Conservation (phyloP, 2,113 vertebrate species). For the Entosphenus tridentatus region DNA sequence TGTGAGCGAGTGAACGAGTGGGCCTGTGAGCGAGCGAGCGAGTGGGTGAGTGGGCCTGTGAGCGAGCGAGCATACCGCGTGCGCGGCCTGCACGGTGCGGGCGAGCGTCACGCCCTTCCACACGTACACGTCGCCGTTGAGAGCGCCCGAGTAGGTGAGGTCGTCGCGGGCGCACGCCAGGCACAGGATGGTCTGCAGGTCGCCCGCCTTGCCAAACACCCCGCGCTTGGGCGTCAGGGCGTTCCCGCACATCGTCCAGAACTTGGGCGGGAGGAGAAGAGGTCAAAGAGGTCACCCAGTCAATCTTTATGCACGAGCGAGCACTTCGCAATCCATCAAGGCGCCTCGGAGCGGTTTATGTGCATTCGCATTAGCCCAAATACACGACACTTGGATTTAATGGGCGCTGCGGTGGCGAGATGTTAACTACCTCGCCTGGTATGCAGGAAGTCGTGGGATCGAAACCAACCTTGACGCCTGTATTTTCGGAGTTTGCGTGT, state of each 20-base stretch:
- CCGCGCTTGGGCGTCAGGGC: slow-evolving; percentile 73
- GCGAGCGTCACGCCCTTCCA: slow-evolving; percentile 63
- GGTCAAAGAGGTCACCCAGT: too few relatives aligned
- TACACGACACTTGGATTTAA: too few relatives aligned
- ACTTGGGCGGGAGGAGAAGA: slow-evolving; percentile 28
- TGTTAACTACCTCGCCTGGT: too few relatives aligned
- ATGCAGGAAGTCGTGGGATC: too few relatives aligned
- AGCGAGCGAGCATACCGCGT: slow-evolving; percentile 36
- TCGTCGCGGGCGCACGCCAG: slow-evolving; percentile 70
- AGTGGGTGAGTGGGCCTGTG: neutral
- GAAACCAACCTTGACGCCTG: too few relatives aligned
- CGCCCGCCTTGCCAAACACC: slow-evolving; percentile 77
- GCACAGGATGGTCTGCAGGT: slow-evolving; percentile 90
- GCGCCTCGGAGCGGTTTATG: too few relatives aligned
- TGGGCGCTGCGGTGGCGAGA: too few relatives aligned
- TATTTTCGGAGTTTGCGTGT: too few relatives aligned
- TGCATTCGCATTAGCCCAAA: too few relatives aligned
- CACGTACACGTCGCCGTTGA: slow-evolving; percentile 84
- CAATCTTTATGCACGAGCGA: too few relatives aligned
- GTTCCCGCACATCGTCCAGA: slow-evolving; percentile 82
- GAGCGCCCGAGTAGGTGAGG: slow-evolving; percentile 69
- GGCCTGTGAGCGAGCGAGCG: neutral
- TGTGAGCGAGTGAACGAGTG: neutral
- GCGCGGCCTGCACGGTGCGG: slow-evolving; percentile 66
- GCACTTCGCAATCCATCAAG: too few relatives aligned